Evolutionary conservation across 2,113 vertebrate species (phyloP).

Genomic region (Gymnarchus niloticus): DNA sequence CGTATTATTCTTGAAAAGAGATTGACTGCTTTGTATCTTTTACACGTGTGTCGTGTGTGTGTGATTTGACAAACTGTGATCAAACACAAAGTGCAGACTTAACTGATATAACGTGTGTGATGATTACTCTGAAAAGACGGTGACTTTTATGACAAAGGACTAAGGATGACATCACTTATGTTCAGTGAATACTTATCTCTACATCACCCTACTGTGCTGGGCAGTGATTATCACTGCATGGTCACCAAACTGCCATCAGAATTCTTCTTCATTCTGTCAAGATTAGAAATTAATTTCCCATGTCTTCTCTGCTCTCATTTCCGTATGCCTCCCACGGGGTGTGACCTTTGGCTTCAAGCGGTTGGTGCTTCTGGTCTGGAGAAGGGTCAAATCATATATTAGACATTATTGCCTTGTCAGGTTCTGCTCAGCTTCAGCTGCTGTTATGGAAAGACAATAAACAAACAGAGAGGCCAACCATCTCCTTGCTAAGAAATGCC

Average conservation of each 20-base stretch:
- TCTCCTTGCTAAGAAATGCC: not conserved
- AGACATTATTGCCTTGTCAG: slow-evolving; percentile 29
- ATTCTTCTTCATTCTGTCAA: slow-evolving; percentile 20
- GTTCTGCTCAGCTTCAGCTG: not conserved
- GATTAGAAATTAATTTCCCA: slow-evolving; percentile 31
- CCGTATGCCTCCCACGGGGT: slow-evolving; percentile 31
- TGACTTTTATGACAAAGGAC: not conserved
- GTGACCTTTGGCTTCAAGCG: slow-evolving; percentile 38
- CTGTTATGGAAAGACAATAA: not conserved
- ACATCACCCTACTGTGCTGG: not conserved
- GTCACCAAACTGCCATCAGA: not conserved
- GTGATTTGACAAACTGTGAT: not conserved
- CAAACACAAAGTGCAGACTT: not conserved
- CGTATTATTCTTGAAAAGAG: not conserved
- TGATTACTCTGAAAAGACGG: not conserved
- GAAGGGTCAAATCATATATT: slow-evolving; percentile 30
- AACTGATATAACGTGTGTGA: not conserved
- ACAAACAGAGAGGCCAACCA: not conserved
- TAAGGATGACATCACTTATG: not conserved
- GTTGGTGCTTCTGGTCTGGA: slow-evolving; percentile 19
- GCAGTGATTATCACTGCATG: not conserved
- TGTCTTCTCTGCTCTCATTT: slow-evolving; percentile 28
- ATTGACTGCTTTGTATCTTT: not conserved
- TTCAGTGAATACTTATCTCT: not conserved
- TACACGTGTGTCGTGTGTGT: not conserved